Base-by-base conservation (phyloP, 2,888 invertebrate genomes). In the Sipha maydis region DNA sequence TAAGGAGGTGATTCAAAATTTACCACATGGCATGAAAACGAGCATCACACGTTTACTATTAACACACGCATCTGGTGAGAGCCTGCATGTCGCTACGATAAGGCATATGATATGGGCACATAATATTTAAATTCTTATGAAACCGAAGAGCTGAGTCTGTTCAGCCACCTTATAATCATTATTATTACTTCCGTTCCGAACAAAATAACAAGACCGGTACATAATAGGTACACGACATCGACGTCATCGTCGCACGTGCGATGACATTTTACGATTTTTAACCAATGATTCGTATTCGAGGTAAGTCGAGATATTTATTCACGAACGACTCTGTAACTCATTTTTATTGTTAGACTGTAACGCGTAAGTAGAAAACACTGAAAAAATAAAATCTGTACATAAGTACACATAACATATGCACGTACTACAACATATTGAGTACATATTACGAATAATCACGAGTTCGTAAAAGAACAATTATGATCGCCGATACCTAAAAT, bases 91-190 rank as follows among this genome's bases (percentile, higher is more conserved):
- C 21, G 21, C 56, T 19, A 61, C 61, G 61, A 61, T 25, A 25
- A 25, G 4, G 21, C 21, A 61, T 21, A 61, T 25, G 25, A 61
- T 90, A 77, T 5, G 17, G 11, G 7, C 38, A 28, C 76, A 17
- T 91, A 91, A 90, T 91, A 91, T 90, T 91, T 90, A 76, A 21
- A 31, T 56, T 56, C 78, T 9, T 31, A 48, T 21, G 83, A 31
- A 69, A 28, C 41, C 28, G n/a, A 21, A 21, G 48, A 34, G 19
- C 28, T 48, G 56, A 73, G 48, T 71, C 79, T 7, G 82, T 48
- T 83, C 67, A 61, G 41, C 25, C 67, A n/a, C 34, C 83, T 28
- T 28, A 25, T 48, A 78, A 78, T n/a, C 69, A 31, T 34, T 48
- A 69, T 48, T 41, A 34, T 25, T 71, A 54, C 71, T 79, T 79